These are phyloP conservation scores for Bombus waltoni DNA, from an alignment of 1,140 invertebrate genomes.

Conservation along the genomic window DNA sequence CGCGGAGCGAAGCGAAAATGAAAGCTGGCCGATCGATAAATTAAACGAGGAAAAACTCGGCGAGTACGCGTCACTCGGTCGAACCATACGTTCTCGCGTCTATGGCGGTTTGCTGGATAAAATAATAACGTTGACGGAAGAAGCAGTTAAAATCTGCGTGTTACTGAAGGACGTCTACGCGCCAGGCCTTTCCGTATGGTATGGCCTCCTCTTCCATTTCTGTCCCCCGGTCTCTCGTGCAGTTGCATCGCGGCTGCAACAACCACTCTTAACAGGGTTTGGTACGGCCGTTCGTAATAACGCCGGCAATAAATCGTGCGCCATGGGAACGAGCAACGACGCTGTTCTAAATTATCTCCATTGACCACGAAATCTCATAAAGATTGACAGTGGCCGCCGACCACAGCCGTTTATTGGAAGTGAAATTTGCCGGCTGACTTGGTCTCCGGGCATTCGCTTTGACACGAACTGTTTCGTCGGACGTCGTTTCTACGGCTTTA, in stretches of 20 bases:
- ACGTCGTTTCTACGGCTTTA: conserved; percentile 36
- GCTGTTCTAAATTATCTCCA: conserved; percentile 73
- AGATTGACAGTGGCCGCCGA: conserved; percentile 77
- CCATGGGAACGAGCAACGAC: conserved; percentile 61
- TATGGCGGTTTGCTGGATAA: conserved; percentile 33
- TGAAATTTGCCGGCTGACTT: conserved; percentile 72
- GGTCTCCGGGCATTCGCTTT: conserved; percentile 35
- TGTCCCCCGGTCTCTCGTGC: not conserved
- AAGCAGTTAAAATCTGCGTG: conserved; percentile 53
- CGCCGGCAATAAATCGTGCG: conserved; percentile 58
- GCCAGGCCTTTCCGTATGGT: conserved; percentile 14
- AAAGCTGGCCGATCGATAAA: conserved; percentile 15
- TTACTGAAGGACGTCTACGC: conserved; percentile 39
- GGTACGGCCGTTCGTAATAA: conserved; percentile 56
- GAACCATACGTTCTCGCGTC: conserved; percentile 4
- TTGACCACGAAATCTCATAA: conserved; percentile 78
- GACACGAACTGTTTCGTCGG: conserved; percentile 22
- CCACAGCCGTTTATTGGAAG: conserved; percentile 77
- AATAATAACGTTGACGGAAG: conserved; percentile 54
- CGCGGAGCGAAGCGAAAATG: not conserved
- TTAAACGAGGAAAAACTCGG: not conserved
- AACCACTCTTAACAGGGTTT: conserved; percentile 48
- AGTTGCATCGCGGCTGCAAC: conserved; percentile 44
- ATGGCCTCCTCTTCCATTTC: not conserved
- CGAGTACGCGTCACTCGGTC: not conserved